Evolutionary conservation across 2,888 invertebrate genomes (phyloP), one percentile per base, ranked within the genome.

Genomic region (Dasypogon diadema): DNA sequence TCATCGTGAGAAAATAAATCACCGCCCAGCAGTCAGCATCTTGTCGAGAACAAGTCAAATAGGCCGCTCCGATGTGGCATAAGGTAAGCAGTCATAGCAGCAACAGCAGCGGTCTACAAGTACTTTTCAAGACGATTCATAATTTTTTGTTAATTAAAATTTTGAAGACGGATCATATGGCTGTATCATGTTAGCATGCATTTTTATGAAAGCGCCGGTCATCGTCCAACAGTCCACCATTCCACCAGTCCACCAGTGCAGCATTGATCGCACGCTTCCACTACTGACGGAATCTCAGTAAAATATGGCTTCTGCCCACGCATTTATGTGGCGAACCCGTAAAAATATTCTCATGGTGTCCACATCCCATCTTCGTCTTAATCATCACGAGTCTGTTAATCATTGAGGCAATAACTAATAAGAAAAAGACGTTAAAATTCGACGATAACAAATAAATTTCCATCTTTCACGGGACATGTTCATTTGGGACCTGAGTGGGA

Each of bases 1-100:
- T 51, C 68, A 68, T 68, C 51, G 68, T 68, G 48, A 30, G 48
- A 51, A 51, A 68, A 68, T 68, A 30, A 68, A 68, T 68, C 68
- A 68, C 68, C 55, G 51, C n/a, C 68, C 48, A 48, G 68, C 68
- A 68, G 48, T 68, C 51, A 48, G 26, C 51, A 26, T 68, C 68
- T 68, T 68, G 68, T 68, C 68, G 16, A 68, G 68, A 68, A 48
- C 68, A 51, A 51, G 48, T 51, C 51, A 68, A 68, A 30, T 8
- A 30, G 8, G 30, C 30, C 30, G 30, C 30, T 3, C 8, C 30
- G 8, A 8, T 8, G 4, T 5, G 30, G 30, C 30, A 30, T 30
- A 8, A 30, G 4, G 8, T 5, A 30, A 3, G 8, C 30, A 30
- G 30, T 30, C 8, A 8, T 3, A 30, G 26, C 48, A 34, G 48